Evolutionary conservation across 2,888 invertebrate species (phyloP).

Genomic region (Drosophila gaucha): DNA sequence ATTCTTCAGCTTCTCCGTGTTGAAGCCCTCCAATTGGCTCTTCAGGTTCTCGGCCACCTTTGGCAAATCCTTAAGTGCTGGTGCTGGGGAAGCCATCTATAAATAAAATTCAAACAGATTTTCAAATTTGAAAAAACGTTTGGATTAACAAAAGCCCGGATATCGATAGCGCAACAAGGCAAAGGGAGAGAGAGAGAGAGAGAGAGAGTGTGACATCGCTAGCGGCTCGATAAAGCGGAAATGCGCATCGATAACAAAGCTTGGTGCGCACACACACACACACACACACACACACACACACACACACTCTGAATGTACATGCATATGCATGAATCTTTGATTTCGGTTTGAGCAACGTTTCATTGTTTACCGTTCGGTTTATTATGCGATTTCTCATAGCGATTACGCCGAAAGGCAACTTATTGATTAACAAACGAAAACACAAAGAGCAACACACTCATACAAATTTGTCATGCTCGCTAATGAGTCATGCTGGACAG

Average conservation of each 20-base stretch:
- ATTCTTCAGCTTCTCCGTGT: constrained; percentile 93
- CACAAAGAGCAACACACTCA: constrained; percentile 11
- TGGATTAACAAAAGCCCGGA: constrained; percentile 23
- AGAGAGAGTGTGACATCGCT: not conserved
- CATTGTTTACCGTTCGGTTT: constrained; percentile 56
- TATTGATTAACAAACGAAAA: constrained; percentile 42
- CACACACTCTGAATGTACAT: not conserved
- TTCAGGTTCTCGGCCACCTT: constrained; percentile 95
- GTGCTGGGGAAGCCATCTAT: constrained; percentile 85
- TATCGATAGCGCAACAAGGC: constrained; percentile 45
- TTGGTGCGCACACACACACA: constrained; percentile 1
- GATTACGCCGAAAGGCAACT: constrained; percentile 38
- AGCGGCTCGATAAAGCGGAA: constrained; percentile 42
- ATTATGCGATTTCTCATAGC: constrained; percentile 55
- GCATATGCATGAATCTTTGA: constrained; percentile 7
- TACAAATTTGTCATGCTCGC: constrained; percentile 39
- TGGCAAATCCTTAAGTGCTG: constrained; percentile 95
- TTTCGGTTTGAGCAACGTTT: constrained; percentile 31
- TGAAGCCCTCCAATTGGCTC: constrained; percentile 96
- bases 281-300: not conserved
- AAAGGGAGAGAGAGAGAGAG: not conserved
- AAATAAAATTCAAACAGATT: not conserved
- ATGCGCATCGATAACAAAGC: constrained; percentile 44
- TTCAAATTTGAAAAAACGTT: not conserved
- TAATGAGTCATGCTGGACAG: constrained; percentile 40